phyloP scores from a whole-genome alignment of 2,888 invertebrate genomes.

The Bruchidius siliquastri region DNA sequence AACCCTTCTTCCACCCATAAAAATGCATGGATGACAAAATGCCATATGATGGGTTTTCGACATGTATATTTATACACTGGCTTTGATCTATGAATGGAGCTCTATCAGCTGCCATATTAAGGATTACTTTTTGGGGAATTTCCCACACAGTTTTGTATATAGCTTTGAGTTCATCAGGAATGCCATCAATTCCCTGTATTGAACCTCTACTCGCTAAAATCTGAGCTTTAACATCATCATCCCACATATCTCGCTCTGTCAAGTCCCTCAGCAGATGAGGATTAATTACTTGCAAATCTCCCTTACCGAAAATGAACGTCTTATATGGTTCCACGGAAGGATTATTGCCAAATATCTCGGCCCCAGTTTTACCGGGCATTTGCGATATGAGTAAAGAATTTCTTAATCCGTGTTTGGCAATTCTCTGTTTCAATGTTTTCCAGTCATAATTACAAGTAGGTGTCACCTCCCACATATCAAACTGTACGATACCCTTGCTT shows the following conservation, averaged over 20 bases:
- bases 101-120: constrained; percentile 96
- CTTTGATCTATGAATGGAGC: constrained; percentile 99
- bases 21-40: constrained; percentile 98
- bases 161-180: constrained; percentile 79
- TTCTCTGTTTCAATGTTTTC: constrained; percentile 74
- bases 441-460: constrained; percentile 90
- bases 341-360: constrained; percentile 98
- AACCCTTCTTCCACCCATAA: constrained; percentile 92
- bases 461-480: constrained; percentile 94
- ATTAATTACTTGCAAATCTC: constrained; percentile 90
- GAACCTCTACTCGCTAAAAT: constrained; percentile 91
- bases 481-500: constrained; percentile 78
- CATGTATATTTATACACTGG: constrained; percentile 95
- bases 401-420: constrained; percentile 82
- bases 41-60: constrained; percentile 89
- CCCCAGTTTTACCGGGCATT: constrained; percentile 98
- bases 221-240: constrained; percentile 90
- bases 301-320: constrained; percentile 94
- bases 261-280: constrained; percentile 91
- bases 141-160: constrained; percentile 98
- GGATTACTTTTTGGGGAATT: constrained; percentile 84
- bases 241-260: constrained; percentile 87
- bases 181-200: constrained; percentile 78
- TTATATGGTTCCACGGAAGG: constrained; percentile 98
- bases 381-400: constrained; percentile 91